Evolutionary conservation across 2,113 vertebrate genomes (phyloP).

Genomic region (Pavo muticus): DNA sequence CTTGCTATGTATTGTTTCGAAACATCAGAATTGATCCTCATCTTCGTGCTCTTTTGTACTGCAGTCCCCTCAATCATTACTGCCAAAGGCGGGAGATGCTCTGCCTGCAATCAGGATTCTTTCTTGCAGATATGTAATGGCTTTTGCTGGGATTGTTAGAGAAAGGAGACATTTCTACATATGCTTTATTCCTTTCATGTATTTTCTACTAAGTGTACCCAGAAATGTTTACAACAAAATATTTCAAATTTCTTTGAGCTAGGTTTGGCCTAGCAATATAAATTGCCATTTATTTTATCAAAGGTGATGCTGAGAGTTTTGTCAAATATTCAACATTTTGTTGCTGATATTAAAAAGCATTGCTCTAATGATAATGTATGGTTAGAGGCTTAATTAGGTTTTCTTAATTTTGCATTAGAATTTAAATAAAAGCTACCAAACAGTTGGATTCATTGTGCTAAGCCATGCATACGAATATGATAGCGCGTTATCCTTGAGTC

Average conservation of each 20-base stretch:
- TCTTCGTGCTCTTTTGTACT: neutral
- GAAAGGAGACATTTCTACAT: neutral
- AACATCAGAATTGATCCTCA: neutral
- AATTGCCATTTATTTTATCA: neutral
- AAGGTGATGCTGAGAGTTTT: neutral
- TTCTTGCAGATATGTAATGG: neutral
- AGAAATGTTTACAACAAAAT: neutral
- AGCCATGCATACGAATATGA: neutral
- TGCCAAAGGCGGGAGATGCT: neutral
- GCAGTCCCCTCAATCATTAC: neutral
- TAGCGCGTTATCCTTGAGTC: neutral
- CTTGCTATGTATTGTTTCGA: neutral
- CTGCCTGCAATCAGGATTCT: neutral
- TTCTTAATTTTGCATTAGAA: neutral
- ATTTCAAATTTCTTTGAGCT: neutral
- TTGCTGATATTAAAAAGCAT: neutral
- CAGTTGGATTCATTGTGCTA: neutral
- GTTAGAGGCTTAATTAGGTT: neutral
- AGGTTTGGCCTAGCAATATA: neutral
- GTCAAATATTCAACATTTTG: neutral
- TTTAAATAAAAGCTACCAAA: neutral
- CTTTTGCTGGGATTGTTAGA: neutral
- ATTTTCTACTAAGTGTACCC: neutral
- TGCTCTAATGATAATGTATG: neutral
- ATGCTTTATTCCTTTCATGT: neutral